phyloP scores from a whole-genome alignment of 2,888 invertebrate species.

The Clivina fossor region DNA sequence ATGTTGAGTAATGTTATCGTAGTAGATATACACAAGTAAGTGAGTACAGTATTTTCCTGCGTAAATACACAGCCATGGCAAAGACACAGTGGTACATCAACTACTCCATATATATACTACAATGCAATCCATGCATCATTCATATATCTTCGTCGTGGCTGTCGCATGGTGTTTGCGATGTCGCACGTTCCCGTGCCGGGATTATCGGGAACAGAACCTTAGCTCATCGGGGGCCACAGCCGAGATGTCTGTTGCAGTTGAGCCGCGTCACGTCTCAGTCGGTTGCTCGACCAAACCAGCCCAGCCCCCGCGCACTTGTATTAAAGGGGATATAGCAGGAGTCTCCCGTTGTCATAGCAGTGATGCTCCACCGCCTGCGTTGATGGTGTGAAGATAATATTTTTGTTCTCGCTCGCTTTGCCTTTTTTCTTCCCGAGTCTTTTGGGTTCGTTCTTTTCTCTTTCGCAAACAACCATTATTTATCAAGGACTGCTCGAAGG shows the following conservation, averaged over 20 bases:
- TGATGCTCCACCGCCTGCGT: no score
- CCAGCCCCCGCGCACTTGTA: background rate
- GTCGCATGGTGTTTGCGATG: constrained; percentile 5
- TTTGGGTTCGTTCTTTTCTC: constrained; percentile 18
- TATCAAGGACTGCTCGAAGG: constrained; percentile 19
- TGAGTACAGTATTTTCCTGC: no score
- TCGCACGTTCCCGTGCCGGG: constrained; percentile 12
- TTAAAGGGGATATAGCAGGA: background rate
- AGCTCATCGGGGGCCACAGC: no score
- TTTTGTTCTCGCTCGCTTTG: constrained; percentile 18
- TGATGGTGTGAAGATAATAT: constrained; percentile 25
- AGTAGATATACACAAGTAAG: no score
- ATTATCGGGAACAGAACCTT: constrained; percentile 18
- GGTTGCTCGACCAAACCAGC: constrained; percentile 1
- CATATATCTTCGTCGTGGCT: constrained; percentile 14
- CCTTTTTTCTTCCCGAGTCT: background rate
- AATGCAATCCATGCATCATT: constrained; percentile 19
- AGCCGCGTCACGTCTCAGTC: constrained; percentile 7
- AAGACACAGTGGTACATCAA: no score
- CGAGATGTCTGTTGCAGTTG: no score
- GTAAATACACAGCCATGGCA: no score
- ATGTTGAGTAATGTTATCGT: no score
- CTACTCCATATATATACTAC: no score
- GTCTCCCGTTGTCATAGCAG: no score
- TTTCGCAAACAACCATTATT: constrained; percentile 26